A percentile compares a stretch with the other conserved stretches of the same genome.
Conservation (phyloP, 2,888 invertebrate genomes). For the Apantesis nais region DNA sequence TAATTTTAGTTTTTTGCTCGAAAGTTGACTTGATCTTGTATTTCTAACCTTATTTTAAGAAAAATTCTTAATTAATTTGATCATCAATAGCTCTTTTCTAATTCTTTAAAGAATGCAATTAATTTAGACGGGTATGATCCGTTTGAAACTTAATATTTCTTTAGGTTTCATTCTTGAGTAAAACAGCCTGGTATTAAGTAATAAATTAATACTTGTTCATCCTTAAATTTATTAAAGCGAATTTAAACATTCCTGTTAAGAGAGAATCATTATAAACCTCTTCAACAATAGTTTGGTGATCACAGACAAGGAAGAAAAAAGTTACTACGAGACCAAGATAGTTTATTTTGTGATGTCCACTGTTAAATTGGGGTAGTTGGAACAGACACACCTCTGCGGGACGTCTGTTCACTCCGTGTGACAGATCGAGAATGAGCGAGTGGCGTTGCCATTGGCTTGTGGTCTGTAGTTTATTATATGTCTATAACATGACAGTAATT, state of each 20-base stretch:
- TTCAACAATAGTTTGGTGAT: not conserved
- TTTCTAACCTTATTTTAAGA: not conserved
- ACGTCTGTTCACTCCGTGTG: no score
- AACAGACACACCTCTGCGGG: no score
- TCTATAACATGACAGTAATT: not conserved
- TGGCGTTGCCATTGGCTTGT: no score
- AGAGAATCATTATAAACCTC: not conserved
- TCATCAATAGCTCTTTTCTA: not conserved
- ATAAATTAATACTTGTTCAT: not conserved
- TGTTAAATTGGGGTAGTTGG: no score
- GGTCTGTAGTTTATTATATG: no score
- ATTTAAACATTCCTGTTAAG: not conserved
- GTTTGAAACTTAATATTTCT: slow-evolving; percentile 2
- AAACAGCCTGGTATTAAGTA: not conserved
- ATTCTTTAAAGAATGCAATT: not conserved
- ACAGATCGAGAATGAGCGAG: no score
- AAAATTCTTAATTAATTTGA: not conserved
- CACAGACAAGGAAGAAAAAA: not conserved
- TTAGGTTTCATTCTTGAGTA: not conserved
- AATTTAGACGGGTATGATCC: not conserved
- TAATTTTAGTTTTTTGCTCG: not conserved
- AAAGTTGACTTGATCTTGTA: not conserved
- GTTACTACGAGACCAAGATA: no score
- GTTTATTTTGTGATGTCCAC: no score
- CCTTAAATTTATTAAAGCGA: not conserved